Evolutionary conservation across 2,113 vertebrate genomes (phyloP).

Genomic region (Muntiacus muntjak): DNA sequence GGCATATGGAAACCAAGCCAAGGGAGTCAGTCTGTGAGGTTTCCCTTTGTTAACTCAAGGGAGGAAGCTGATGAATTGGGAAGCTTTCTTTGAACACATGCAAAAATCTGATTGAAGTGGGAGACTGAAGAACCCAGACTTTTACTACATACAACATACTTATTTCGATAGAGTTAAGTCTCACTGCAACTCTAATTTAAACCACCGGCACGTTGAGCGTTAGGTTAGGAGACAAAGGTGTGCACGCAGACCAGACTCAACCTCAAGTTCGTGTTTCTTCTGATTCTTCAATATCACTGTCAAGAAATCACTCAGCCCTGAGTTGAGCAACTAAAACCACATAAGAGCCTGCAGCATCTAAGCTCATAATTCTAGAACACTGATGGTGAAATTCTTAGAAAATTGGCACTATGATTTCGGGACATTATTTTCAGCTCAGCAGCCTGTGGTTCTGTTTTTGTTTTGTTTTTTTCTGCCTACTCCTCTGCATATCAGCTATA

Average conservation of each 20-base stretch:
- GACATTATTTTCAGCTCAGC: not conserved
- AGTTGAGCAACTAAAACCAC: not conserved
- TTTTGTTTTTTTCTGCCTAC: not conserved
- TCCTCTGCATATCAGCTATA: not conserved
- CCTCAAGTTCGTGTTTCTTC: not conserved
- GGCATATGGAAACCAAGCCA: not conserved
- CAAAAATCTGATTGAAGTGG: not conserved
- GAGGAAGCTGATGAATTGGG: not conserved
- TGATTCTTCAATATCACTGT: not conserved
- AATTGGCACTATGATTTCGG: not conserved
- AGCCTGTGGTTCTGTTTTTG: not conserved
- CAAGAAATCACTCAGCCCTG: not conserved
- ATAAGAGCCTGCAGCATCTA: not conserved
- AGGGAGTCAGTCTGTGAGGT: not conserved
- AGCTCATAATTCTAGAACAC: not conserved
- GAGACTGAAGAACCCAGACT: not conserved
- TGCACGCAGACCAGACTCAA: fast-evolving
- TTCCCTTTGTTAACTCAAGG: not conserved
- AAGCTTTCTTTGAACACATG: not conserved
- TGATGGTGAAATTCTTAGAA: not conserved
- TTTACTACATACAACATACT: not conserved
- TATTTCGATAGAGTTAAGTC: not conserved
- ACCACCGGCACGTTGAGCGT: not conserved
- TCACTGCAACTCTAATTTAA: not conserved
- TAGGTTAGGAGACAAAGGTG: not conserved